Evolutionary conservation across 2,888 invertebrate species (phyloP).

Genomic region (Cordilura impudica): DNA sequence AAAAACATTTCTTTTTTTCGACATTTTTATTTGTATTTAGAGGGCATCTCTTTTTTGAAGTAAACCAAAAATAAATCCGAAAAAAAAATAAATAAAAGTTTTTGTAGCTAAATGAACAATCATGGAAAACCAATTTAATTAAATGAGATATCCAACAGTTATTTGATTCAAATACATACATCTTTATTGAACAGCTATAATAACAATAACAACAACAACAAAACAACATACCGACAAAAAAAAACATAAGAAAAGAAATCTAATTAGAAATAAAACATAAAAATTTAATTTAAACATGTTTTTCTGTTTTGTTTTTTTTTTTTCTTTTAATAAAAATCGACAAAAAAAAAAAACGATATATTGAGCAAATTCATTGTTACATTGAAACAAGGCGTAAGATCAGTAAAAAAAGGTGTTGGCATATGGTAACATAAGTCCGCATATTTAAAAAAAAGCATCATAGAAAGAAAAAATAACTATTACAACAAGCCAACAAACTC

Average conservation of each 20-base stretch:
- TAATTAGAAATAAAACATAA: constrained; percentile 13
- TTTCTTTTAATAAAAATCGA: no score
- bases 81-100: not conserved
- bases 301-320: not conserved
- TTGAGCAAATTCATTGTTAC: not conserved
- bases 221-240: not conserved
- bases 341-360: no score
- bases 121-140: constrained; percentile 69
- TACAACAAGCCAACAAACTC: not conserved
- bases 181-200: constrained; percentile 60
- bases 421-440: not conserved
- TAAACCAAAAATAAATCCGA: not conserved
- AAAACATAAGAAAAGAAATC: not conserved
- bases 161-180: constrained; percentile 68
- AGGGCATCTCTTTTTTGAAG: not conserved
- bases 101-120: constrained; percentile 7
- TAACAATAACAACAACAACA: not conserved
- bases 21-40: not conserved
- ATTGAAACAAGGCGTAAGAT: not conserved
- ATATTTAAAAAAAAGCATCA: not conserved
- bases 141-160: constrained; percentile 74
- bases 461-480: not conserved
- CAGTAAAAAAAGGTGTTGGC: constrained; percentile 41
- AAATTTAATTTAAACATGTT: constrained; percentile 18
- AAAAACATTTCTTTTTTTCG: not conserved